Percentiles rank a stretch among this genome's conserved stretches.
phyloP scores from a whole-genome alignment of 2,888 invertebrate species.

The Myopa tessellatipennis region DNA sequence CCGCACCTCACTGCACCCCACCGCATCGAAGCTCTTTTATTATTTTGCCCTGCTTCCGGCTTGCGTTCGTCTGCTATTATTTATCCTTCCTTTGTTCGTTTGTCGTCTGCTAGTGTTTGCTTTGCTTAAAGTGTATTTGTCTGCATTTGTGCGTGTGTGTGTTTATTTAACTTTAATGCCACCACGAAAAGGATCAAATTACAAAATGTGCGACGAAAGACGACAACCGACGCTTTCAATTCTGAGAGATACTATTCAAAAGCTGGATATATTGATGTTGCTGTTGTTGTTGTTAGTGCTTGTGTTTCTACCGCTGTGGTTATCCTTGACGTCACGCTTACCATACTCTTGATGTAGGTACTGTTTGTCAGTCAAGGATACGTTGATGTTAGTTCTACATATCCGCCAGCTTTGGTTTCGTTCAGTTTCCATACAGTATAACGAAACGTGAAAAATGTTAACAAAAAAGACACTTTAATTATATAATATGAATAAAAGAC shows the following conservation, averaged over 20 bases:
- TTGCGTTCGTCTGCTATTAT: conserved; percentile 14
- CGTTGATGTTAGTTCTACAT: conserved; percentile 18
- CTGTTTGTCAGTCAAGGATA: conserved; percentile 33
- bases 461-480: no score
- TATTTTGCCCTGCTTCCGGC: conserved; percentile 28
- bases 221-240: neutral
- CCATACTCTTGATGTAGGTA: neutral
- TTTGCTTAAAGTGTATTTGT: neutral
- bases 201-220: conserved; percentile 30
- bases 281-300: no score
- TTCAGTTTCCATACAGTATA: neutral
- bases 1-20: neutral
- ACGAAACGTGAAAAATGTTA: no score
- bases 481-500: no score
- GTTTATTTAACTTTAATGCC: neutral
- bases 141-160: conserved; percentile 12
- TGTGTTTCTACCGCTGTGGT: no score
- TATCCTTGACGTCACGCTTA: no score
- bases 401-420: conserved; percentile 7
- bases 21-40: conserved; percentile 13
- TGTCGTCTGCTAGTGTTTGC: neutral
- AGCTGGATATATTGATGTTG: neutral
- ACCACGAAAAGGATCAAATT: conserved; percentile 29
- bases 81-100: conserved; percentile 9
- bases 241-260: neutral